Base-by-base conservation (phyloP, 2,797 vertebrate species). In the Sciurus carolinensis region DNA sequence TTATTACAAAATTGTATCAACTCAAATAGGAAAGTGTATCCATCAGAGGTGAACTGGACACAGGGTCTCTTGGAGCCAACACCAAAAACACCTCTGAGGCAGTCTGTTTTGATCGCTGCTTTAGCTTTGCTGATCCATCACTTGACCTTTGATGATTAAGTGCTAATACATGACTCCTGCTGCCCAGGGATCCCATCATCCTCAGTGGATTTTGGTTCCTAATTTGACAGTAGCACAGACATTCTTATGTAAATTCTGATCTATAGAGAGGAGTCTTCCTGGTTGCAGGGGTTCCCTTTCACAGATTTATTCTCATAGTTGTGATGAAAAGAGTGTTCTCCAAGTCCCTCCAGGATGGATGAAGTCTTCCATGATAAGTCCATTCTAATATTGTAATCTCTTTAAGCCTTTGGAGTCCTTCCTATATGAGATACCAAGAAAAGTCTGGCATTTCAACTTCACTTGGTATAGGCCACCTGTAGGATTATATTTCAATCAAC, bases 1-100 rank as follows among this genome's bases (percentile, higher is more conserved):
- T 96, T 42, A 69, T 76, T 72, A 30, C 28, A 76, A 59, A 81
- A 50, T 50, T 30, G 87, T 87, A 62, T 82, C 59, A 95, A 18
- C n/a, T 44, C 47, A 20, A 18, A 26, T 50, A 20, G 33, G 22
- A 42, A 64, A 50, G 10, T 59, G 3, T 66, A n/a, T 87, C 8
- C 4, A 15, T 86, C n/a, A 59, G 14, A 36, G 33, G 33, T 62
- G 52, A 44, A 1, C 33, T 10, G 1, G 22, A 77, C 22, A 59
- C 17, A 90, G 86, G 52, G 24, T 28, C 33, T 76, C 26, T 42
- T n/a, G 76, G 30, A 77, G 24, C 36, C 62, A 66, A 15, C 36
- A 20, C 3, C 2, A 47, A 33, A 1, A 36, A 54, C 17, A 26
- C 72, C 30, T 42, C 52, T 47, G 83, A 79, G 7, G n/a, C 15